Percentiles rank a stretch among this genome's conserved stretches.
phyloP scores from a whole-genome alignment of 2,888 invertebrate genomes.

The Nomada goodeniana region DNA sequence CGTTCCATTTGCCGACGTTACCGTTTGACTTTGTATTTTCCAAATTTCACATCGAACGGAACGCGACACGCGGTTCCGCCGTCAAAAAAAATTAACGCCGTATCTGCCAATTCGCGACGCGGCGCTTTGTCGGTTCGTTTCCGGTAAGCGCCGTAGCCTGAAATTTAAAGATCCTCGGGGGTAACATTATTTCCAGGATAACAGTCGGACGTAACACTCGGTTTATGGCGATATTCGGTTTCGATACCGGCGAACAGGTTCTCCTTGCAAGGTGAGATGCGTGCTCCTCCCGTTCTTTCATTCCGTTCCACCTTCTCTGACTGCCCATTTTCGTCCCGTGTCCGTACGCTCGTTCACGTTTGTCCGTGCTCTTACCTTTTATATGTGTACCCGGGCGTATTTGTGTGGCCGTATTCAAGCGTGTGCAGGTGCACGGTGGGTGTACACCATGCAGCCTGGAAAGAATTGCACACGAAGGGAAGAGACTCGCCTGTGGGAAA shows the following conservation, averaged over 20 bases:
- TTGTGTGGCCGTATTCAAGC: neutral
- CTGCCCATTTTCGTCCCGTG: constrained; percentile 33
- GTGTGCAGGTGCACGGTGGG: constrained; percentile 67
- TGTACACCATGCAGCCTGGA: constrained; percentile 54
- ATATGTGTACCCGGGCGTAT: neutral
- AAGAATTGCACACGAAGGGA: constrained; percentile 67
- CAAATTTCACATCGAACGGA: neutral
- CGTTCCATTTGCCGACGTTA: neutral
- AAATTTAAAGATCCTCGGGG: constrained; percentile 68
- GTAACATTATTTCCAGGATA: constrained; percentile 67
- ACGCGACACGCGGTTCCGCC: neutral
- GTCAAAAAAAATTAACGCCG: constrained; percentile 7
- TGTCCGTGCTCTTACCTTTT: neutral
- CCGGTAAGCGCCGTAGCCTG: constrained; percentile 45
- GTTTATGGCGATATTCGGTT: constrained; percentile 70
- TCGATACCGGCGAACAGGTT: constrained; percentile 76
- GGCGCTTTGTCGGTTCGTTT: constrained; percentile 37
- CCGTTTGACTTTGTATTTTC: neutral
- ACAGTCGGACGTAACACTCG: constrained; percentile 60
- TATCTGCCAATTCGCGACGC: neutral
- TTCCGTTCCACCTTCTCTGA: constrained; percentile 37
- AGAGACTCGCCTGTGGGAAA: constrained; percentile 78
- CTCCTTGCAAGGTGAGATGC: constrained; percentile 82
- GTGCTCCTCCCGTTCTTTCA: constrained; percentile 61
- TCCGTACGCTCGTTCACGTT: neutral